phyloP scores from a whole-genome alignment of 1,140 invertebrate species.

The Magallana gigas region DNA sequence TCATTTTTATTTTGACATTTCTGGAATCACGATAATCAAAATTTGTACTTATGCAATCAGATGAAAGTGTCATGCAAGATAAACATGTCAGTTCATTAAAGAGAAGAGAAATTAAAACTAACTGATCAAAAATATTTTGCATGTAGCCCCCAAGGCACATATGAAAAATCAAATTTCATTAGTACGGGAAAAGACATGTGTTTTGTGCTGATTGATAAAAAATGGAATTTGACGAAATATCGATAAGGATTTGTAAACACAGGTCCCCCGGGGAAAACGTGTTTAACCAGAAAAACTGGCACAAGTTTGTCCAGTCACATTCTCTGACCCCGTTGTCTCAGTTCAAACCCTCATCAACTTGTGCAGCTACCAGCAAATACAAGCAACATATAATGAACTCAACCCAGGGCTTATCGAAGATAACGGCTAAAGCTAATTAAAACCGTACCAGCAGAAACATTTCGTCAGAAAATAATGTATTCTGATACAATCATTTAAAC shows the following conservation, averaged over 20 bases:
- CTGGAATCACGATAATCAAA: neutral
- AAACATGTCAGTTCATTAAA: slow-evolving; percentile 25
- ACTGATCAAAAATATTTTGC: slow-evolving; percentile 8
- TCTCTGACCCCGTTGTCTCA: neutral
- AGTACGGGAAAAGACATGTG: neutral
- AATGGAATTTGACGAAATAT: slow-evolving; percentile 13
- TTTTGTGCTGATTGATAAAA: slow-evolving; percentile 18
- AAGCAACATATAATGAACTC: neutral
- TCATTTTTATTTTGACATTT: neutral
- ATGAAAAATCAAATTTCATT: neutral
- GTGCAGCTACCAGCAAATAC: neutral
- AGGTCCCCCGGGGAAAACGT: neutral
- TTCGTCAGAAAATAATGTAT: no score
- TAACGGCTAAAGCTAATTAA: slow-evolving; percentile 9
- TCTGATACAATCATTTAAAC: no score
- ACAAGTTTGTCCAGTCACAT: neutral
- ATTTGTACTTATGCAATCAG: slow-evolving; percentile 14
- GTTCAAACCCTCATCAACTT: neutral
- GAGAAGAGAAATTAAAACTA: slow-evolving; percentile 24
- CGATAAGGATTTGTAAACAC: neutral
- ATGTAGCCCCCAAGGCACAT: neutral
- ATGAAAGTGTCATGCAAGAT: slow-evolving; percentile 16
- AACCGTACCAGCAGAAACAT: neutral
- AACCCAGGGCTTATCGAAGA: neutral
- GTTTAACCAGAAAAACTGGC: slow-evolving; percentile 24